Evolutionary conservation across 2,888 invertebrate species (phyloP).

Genomic region (Parasteatoda lunata): DNA sequence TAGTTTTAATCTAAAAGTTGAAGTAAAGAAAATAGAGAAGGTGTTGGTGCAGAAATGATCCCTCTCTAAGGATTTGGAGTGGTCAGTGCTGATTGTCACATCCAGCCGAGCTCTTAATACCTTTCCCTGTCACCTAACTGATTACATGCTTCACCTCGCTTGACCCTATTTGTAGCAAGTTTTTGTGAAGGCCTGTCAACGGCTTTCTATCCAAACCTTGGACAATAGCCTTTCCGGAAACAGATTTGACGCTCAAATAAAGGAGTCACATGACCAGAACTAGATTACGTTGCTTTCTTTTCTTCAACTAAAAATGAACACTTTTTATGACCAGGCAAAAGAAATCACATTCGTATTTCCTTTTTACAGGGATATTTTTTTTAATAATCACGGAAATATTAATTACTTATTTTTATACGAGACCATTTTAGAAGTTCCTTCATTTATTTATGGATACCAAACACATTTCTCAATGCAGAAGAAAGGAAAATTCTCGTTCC

Average conservation of each 20-base stretch:
- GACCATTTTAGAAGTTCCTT: background rate
- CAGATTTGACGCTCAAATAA: constrained; percentile 37
- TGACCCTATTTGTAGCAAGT: constrained; percentile 61
- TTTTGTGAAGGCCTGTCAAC: constrained; percentile 46
- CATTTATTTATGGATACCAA: background rate
- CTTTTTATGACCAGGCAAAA: background rate
- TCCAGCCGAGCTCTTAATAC: constrained; percentile 55
- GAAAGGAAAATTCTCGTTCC: no score
- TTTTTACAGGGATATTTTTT: background rate
- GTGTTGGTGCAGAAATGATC: constrained; percentile 30
- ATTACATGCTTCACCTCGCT: constrained; percentile 55
- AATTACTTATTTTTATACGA: background rate
- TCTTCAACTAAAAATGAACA: no score
- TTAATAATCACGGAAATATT: constrained; percentile 7
- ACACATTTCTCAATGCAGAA: no score
- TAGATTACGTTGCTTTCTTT: constrained; percentile 18
- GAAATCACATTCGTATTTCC: constrained; percentile 19
- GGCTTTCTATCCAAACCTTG: constrained; percentile 24
- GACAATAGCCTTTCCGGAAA: constrained; percentile 49
- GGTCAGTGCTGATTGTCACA: constrained; percentile 57
- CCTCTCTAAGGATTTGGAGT: constrained; percentile 58
- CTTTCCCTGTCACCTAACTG: constrained; percentile 56
- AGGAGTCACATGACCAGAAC: constrained; percentile 48
- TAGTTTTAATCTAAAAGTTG: no score
- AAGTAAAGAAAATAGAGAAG: no score